Conservation (phyloP, 2,113 vertebrate genomes). For the Rhadina sibilatrix region DNA sequence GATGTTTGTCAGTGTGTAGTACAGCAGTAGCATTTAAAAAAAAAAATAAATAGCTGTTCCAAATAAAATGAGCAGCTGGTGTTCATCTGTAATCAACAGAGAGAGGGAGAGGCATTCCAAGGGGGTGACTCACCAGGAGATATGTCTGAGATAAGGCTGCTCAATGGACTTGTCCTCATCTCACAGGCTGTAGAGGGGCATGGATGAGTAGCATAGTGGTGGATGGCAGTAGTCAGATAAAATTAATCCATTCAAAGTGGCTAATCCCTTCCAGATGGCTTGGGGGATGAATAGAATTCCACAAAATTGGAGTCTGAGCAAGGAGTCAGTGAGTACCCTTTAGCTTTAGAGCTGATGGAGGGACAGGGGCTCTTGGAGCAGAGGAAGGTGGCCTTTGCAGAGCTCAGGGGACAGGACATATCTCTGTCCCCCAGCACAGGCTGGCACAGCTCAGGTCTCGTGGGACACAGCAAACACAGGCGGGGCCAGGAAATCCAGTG, state of each 20-base stretch:
- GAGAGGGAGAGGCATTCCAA: background rate
- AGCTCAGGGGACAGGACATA: background rate
- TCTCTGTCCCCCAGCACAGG: background rate
- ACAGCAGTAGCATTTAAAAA: background rate
- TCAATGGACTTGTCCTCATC: background rate
- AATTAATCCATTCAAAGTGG: background rate
- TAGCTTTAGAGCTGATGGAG: background rate
- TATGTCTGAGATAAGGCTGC: background rate
- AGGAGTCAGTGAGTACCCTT: background rate
- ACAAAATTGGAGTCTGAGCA: background rate
- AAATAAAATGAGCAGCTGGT: background rate
- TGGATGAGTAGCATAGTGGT: background rate
- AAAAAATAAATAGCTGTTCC: background rate
- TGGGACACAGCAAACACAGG: background rate
- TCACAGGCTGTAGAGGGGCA: background rate
- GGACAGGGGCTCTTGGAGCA: background rate
- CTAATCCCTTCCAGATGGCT: constrained; percentile 36
- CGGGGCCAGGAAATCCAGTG: background rate
- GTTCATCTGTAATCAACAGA: background rate
- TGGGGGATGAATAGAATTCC: background rate
- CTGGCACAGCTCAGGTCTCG: background rate
- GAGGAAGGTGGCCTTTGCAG: background rate
- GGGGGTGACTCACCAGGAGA: background rate
- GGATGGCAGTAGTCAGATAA: constrained; percentile 36
- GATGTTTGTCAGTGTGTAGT: background rate